Conservation (phyloP, 2,113 vertebrate genomes). For the Mugil cephalus region DNA sequence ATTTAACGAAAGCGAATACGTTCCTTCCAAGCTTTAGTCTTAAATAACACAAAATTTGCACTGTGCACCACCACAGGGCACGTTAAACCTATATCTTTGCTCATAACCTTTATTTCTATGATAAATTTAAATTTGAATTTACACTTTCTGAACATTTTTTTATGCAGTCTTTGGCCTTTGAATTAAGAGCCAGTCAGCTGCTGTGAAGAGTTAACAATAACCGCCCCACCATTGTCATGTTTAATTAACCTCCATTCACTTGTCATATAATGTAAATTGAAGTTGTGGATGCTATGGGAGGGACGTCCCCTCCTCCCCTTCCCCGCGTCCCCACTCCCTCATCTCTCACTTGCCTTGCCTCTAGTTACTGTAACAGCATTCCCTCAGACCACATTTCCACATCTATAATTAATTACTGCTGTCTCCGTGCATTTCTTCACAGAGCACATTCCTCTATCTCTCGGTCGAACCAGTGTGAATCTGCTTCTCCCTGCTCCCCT, state of each 20-base stretch:
- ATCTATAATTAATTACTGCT: slow-evolving; percentile 84
- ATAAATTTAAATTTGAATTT: slow-evolving; percentile 40
- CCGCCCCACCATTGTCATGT: slow-evolving; percentile 70
- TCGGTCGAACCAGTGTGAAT: slow-evolving; percentile 57
- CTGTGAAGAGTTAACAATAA: slow-evolving; percentile 69
- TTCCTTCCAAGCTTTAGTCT: too few species aligned
- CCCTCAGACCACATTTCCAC: slow-evolving; percentile 73
- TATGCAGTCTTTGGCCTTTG: slow-evolving; percentile 77
- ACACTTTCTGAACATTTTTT: slow-evolving; percentile 48
- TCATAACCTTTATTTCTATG: slow-evolving; percentile 2
- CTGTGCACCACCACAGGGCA: not conserved
- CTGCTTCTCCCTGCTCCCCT: slow-evolving; percentile 24
- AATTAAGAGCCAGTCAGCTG: slow-evolving; percentile 58
- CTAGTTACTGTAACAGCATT: slow-evolving; percentile 80
- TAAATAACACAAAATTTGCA: slow-evolving; percentile 3
- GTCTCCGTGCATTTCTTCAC: slow-evolving; percentile 75
- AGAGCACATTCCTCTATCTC: slow-evolving; percentile 63
- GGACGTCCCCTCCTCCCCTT: slow-evolving; percentile 26
- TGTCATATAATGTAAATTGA: slow-evolving; percentile 78
- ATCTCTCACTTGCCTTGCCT: slow-evolving; percentile 63
- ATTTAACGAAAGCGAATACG: not conserved
- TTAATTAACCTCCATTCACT: slow-evolving; percentile 77
- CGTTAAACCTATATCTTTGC: slow-evolving; percentile 8
- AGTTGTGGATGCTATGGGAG: slow-evolving; percentile 64
- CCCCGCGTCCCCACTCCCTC: slow-evolving; percentile 30